Conservation (phyloP, 2,113 vertebrate genomes). For the Scalopus aquaticus region DNA sequence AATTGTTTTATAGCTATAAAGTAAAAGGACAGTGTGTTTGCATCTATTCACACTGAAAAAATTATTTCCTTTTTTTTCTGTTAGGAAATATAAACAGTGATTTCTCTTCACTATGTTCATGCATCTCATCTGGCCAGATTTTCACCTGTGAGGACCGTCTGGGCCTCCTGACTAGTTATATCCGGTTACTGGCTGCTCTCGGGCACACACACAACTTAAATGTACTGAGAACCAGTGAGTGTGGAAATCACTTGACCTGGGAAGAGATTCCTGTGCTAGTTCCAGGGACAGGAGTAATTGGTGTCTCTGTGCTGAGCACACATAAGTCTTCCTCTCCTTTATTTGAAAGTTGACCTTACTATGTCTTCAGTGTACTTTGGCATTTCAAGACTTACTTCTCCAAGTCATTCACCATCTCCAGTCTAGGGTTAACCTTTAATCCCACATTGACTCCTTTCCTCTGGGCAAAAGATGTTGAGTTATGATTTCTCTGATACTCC, state of each 20-base stretch:
- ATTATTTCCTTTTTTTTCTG: neutral
- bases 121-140: neutral
- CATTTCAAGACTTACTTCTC: neutral
- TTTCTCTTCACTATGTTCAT: neutral
- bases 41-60: neutral
- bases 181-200: neutral
- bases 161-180: neutral
- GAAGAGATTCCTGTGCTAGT: neutral
- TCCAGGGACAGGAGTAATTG: neutral
- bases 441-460: neutral
- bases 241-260: neutral
- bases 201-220: neutral
- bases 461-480: neutral
- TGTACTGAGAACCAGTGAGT: neutral
- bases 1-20: neutral
- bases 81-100: neutral
- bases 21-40: neutral
- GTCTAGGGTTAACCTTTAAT: neutral
- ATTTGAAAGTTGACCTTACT: neutral
- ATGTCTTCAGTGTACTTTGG: neutral
- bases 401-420: neutral
- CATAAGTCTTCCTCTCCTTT: neutral
- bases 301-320: neutral
- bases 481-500: slow-evolving; percentile 24
- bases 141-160: neutral